Conservation (phyloP, 1,140 invertebrate species). For the Drosophila hydei region DNA sequence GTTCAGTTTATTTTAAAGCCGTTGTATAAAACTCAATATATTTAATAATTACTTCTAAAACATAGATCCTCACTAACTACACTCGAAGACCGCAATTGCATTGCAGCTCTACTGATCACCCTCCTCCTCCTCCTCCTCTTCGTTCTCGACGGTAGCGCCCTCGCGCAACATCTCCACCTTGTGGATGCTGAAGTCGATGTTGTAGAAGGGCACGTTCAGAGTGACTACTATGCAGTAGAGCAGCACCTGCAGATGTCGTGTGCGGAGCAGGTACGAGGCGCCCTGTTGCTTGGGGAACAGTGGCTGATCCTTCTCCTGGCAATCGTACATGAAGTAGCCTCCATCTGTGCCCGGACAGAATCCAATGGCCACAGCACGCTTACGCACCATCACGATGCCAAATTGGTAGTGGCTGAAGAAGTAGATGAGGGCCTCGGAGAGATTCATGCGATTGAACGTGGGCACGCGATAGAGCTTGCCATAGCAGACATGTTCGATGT, state of each 20-base stretch:
- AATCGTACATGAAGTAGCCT: conserved; percentile 88
- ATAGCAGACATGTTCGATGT: conserved; percentile 85
- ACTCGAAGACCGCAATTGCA: not conserved
- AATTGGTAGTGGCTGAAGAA: conserved; percentile 85
- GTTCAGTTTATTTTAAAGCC: conserved; percentile 19
- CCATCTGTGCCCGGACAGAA: conserved; percentile 82
- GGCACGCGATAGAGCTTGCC: conserved; percentile 86
- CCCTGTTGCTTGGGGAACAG: conserved; percentile 86
- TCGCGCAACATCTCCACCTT: conserved; percentile 75
- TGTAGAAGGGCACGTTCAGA: conserved; percentile 84
- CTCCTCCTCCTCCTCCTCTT: conserved; percentile 56
- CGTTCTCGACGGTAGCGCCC: conserved; percentile 62
- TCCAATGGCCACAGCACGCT: conserved; percentile 86
- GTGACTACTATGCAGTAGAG: conserved; percentile 86
- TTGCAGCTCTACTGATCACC: not conserved
- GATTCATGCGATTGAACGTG: conserved; percentile 85
- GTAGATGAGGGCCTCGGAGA: conserved; percentile 86
- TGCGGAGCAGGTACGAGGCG: conserved; percentile 86
- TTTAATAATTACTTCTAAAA: conserved; percentile 6
- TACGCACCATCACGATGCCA: conserved; percentile 85
- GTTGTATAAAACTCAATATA: conserved; percentile 12
- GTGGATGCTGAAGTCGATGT: conserved; percentile 74
- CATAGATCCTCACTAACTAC: conserved; percentile 4
- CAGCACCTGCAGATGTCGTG: conserved; percentile 86
- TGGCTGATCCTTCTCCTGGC: conserved; percentile 86